Evolutionary conservation across 2,113 vertebrate species (phyloP).

Genomic region (Calyptommatus sinebrachiatus): DNA sequence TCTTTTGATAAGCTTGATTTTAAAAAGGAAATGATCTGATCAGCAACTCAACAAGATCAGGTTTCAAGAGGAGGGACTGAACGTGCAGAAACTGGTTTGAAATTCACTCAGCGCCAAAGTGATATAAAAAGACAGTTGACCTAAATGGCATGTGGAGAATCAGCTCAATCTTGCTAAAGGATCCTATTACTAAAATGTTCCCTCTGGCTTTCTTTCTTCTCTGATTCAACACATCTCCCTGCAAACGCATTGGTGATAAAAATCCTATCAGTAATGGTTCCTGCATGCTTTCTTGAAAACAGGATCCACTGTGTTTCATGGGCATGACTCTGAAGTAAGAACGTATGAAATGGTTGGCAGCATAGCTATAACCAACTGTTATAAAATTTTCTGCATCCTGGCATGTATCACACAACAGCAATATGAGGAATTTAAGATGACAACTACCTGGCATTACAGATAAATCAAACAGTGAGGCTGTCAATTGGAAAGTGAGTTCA

Average conservation of each 20-base stretch:
- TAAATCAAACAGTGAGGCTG: background rate
- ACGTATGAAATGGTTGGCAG: background rate
- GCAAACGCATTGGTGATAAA: background rate
- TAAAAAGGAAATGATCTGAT: background rate
- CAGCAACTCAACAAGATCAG: background rate
- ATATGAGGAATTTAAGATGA: background rate
- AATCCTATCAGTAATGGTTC: background rate
- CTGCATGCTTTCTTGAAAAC: background rate
- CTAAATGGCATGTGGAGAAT: constrained; percentile 47
- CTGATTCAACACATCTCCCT: rapidly evolving
- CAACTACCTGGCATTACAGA: background rate
- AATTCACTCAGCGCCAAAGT: background rate
- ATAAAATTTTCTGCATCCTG: background rate
- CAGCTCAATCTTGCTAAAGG: constrained; percentile 22
- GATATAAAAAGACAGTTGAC: constrained; percentile 68
- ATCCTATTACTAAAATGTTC: constrained; percentile 41
- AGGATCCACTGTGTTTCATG: background rate
- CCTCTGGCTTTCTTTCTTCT: background rate
- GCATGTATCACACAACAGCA: background rate
- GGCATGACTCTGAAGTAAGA: background rate
- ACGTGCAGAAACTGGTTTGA: background rate
- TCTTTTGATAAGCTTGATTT: background rate
- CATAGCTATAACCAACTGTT: background rate
- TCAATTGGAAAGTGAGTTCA: background rate
- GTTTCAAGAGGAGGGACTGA: background rate